Evolutionary conservation across 2,888 invertebrate species (phyloP).

Genomic region (Dynastes hyllus): DNA sequence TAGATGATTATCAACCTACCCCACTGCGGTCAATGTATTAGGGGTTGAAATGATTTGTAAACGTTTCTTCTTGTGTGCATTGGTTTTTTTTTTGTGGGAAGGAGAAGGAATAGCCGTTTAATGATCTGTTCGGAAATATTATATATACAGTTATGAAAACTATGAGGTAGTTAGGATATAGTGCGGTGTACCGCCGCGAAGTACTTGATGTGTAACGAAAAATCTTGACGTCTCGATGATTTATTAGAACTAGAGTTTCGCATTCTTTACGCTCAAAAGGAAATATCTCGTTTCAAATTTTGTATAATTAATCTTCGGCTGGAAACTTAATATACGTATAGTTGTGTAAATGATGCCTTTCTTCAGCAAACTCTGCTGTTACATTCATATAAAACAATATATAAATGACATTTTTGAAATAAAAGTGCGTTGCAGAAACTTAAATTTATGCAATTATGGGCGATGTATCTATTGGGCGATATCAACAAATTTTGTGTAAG

Average conservation of each 20-base stretch:
- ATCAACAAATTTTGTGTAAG: too few species aligned
- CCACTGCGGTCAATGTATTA: conserved; percentile 16
- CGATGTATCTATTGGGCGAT: too few species aligned
- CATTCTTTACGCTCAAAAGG: conserved; percentile 37
- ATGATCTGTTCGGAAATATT: conserved; percentile 12
- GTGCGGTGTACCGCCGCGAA: conserved; percentile 3
- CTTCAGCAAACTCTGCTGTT: background rate
- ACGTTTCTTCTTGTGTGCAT: conserved; percentile 23
- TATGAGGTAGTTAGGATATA: too few species aligned
- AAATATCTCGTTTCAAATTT: conserved; percentile 47
- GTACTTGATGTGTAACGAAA: conserved; percentile 58
- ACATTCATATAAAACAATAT: too few species aligned
- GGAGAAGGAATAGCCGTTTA: background rate
- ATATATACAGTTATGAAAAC: too few species aligned
- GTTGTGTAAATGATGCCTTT: conserved; percentile 37
- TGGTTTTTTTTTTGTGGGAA: background rate
- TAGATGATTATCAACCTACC: conserved; percentile 41
- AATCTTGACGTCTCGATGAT: conserved; percentile 59
- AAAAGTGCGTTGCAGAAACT: too few species aligned
- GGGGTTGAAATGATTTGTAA: conserved; percentile 44
- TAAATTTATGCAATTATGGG: too few species aligned
- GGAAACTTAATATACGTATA: conserved; percentile 20
- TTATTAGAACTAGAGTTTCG: conserved; percentile 53
- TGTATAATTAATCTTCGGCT: conserved; percentile 41
- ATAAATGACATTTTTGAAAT: too few species aligned